phyloP scores from a whole-genome alignment of 1,140 invertebrate genomes.

The Drosophila sp. region DNA sequence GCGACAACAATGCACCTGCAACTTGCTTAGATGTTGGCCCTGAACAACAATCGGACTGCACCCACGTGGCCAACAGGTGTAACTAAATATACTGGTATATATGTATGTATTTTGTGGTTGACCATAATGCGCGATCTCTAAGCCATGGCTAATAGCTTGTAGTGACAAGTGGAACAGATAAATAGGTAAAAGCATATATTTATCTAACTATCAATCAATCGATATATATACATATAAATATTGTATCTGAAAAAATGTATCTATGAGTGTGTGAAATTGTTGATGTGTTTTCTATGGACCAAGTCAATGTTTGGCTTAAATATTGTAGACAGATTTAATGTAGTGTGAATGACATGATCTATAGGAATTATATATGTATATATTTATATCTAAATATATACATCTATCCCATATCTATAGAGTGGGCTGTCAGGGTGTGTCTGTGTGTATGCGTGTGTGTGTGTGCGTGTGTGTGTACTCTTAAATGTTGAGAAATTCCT shows the following conservation, averaged over 20 bases:
- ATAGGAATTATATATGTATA: neutral
- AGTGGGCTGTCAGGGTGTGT: constrained; percentile 1
- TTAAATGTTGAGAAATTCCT: neutral
- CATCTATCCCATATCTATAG: neutral
- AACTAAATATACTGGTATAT: neutral
- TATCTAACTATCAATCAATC: too few relatives aligned
- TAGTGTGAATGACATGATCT: constrained; percentile 15
- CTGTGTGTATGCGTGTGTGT: too few relatives aligned
- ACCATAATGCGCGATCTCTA: neutral
- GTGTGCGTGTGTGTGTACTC: neutral
- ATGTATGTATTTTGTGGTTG: constrained; percentile 8
- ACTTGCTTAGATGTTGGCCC: constrained; percentile 2
- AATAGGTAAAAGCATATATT: constrained; percentile 7
- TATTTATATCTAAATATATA: neutral
- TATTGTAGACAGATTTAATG: constrained; percentile 16
- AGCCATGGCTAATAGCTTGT: constrained; percentile 15
- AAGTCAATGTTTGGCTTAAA: constrained; percentile 15
- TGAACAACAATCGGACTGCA: constrained; percentile 6
- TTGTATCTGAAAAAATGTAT: too few relatives aligned
- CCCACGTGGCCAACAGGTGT: constrained; percentile 3
- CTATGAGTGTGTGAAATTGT: constrained; percentile 11
- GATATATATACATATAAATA: constrained; percentile 15
- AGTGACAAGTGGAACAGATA: constrained; percentile 19
- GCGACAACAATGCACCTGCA: neutral
- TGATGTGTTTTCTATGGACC: neutral